Evolutionary conservation across 2,113 vertebrate genomes (phyloP).

Genomic region (Forbesichthys papilliferus): DNA sequence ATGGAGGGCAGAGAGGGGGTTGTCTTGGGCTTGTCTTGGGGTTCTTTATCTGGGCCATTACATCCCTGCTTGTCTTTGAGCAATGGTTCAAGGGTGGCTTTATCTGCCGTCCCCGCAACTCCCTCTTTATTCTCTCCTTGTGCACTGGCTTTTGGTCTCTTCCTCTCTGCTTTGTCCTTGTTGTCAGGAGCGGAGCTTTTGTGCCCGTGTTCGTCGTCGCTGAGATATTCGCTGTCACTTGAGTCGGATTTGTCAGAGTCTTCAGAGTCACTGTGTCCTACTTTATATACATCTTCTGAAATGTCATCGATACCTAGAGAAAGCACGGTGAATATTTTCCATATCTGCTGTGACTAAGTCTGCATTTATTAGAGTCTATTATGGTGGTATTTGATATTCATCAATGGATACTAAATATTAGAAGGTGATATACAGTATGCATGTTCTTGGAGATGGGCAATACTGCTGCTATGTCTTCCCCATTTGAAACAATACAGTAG

Average conservation of each 20-base stretch:
- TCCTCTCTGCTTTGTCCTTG: constrained; percentile 76
- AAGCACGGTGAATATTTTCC: constrained; percentile 28
- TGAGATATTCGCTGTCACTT: constrained; percentile 91
- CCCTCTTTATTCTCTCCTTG: constrained; percentile 83
- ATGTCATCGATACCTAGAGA: constrained; percentile 93
- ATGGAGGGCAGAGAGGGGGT: constrained; percentile 72
- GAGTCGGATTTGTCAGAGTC: constrained; percentile 96
- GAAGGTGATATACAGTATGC: no score
- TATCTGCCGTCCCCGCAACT: constrained; percentile 73
- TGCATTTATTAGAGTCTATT: neutral
- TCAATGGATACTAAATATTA: no score
- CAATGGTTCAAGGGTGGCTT: constrained; percentile 68
- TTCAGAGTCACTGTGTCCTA: constrained; percentile 93
- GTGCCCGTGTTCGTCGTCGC: constrained; percentile 90
- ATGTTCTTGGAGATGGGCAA: no score
- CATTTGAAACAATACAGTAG: no score
- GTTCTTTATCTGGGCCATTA: constrained; percentile 80
- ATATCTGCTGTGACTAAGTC: neutral
- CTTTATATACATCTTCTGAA: constrained; percentile 91
- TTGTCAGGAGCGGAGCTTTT: constrained; percentile 86
- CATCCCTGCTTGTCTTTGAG: constrained; percentile 80
- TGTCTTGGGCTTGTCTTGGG: constrained; percentile 82
- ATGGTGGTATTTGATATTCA: neutral
- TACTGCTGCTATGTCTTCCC: no score
- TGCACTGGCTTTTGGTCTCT: constrained; percentile 72